phyloP scores from a whole-genome alignment of 2,888 invertebrate species.

The Lypha dubia region DNA sequence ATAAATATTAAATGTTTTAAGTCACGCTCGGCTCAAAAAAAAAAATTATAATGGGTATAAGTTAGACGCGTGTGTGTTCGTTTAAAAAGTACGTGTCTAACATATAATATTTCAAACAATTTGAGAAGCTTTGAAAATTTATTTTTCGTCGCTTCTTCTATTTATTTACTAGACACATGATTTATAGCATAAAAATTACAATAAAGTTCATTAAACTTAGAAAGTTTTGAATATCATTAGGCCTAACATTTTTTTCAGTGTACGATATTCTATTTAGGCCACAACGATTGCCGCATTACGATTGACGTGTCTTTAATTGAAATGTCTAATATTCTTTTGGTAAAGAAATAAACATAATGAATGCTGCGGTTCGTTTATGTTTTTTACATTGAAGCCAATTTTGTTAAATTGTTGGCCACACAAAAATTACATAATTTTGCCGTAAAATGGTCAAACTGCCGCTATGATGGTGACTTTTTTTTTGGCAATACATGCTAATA shows the following conservation, averaged over 20 bases:
- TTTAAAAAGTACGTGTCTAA: constrained; percentile 51
- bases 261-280: constrained; percentile 12
- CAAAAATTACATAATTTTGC: constrained; percentile 44
- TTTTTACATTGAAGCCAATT: constrained; percentile 32
- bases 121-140: background rate
- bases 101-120: constrained; percentile 26
- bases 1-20: constrained; percentile 25
- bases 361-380: background rate
- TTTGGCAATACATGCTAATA: constrained; percentile 68
- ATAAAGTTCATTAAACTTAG: constrained; percentile 55
- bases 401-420: constrained; percentile 42
- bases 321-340: constrained; percentile 35
- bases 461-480: constrained; percentile 39
- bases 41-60: background rate
- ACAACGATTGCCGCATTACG: constrained; percentile 32
- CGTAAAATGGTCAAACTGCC: constrained; percentile 45
- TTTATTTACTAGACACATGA: constrained; percentile 29
- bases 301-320: constrained; percentile 8
- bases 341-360: background rate
- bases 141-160: background rate
- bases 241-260: constrained; percentile 34
- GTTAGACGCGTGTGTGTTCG: too few species aligned
- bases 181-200: constrained; percentile 6
- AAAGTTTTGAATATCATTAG: background rate
- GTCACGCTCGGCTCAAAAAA: constrained; percentile 64